Conservation (phyloP, 2,113 vertebrate genomes). For the Buteo buteo region DNA sequence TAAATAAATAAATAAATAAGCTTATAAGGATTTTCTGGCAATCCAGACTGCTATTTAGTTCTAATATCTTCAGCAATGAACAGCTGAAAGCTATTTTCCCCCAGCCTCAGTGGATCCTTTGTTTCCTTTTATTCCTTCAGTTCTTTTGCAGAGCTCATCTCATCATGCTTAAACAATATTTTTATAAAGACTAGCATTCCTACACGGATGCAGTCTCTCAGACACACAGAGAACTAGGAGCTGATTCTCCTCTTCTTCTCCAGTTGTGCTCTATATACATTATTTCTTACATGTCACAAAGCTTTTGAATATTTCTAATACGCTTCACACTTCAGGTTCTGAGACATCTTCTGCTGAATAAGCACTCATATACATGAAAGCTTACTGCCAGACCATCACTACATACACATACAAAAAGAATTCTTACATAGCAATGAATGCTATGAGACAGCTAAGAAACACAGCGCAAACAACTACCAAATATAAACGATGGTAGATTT, state of each 20-base stretch:
- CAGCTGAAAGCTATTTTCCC: not conserved
- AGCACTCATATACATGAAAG: not conserved
- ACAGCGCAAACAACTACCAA: not conserved
- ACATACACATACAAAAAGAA: not conserved
- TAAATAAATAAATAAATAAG: not conserved
- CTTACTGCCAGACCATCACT: not conserved
- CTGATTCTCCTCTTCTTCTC: not conserved
- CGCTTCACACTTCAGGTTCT: not conserved
- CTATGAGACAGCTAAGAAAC: not conserved
- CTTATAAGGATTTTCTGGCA: not conserved
- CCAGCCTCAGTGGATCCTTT: not conserved
- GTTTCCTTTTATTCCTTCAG: not conserved
- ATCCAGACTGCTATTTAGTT: not conserved
- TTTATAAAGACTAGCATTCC: not conserved
- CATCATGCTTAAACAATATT: not conserved
- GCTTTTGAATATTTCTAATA: not conserved
- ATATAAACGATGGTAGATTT: not conserved
- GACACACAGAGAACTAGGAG: not conserved
- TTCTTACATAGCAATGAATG: not conserved
- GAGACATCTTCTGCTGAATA: not conserved
- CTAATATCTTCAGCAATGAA: not conserved
- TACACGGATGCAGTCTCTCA: not conserved
- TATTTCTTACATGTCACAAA: not conserved
- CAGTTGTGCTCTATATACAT: not conserved
- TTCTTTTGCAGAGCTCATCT: not conserved